Evolutionary conservation across 1,140 invertebrate genomes (phyloP), one percentile per base, ranked within the genome.

Genomic region (Drosophila neocordata): DNA sequence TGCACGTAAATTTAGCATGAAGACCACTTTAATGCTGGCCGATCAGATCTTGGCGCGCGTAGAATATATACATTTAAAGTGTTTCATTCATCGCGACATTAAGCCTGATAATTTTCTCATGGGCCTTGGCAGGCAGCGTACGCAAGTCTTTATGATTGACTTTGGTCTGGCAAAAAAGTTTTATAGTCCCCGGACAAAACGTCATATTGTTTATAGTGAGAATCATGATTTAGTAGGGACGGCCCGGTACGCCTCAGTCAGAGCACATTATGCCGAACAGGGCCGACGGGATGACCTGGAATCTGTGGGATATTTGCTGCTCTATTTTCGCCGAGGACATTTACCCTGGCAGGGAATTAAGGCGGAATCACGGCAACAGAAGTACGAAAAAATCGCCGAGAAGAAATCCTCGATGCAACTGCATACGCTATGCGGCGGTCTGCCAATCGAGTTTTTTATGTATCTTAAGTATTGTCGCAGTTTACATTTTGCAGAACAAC

Each of bases 101-200:
- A 97, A 98, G 81, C 97, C 97, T 22, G 98, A 99, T 87, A 99
- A 99, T 92, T 99, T 99, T 92, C 94, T 99, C 38, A 98, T 99
- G 97, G 97, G 97, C 38, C 96, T 97, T 87, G 96, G 96, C n/a
- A 94, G 96, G 64, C 96, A 97, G 84, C 97, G 96, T 91, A 97
- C 97, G 89, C 97, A 97, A 93, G 92, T 98, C 24, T 98, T 97
- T 92, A 94, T 98, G 66, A 98, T 98, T 90, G 97, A 98, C 92
- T 98, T 98, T 92, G 97, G 97, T 69, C 92, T 99, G 82, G 97
- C 97, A 63, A 99, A 99, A 92, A 98, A 98, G 91, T 99, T 95
- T 89, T 93, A 97, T 72, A 97, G 98, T 88, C 94, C 94, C 72
- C 94, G 96, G 70, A 96, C 96, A 51, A 93, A 95, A 84, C 91